Evolutionary conservation across 2,113 vertebrate species (phyloP).

Genomic region (Thunnus thynnus): DNA sequence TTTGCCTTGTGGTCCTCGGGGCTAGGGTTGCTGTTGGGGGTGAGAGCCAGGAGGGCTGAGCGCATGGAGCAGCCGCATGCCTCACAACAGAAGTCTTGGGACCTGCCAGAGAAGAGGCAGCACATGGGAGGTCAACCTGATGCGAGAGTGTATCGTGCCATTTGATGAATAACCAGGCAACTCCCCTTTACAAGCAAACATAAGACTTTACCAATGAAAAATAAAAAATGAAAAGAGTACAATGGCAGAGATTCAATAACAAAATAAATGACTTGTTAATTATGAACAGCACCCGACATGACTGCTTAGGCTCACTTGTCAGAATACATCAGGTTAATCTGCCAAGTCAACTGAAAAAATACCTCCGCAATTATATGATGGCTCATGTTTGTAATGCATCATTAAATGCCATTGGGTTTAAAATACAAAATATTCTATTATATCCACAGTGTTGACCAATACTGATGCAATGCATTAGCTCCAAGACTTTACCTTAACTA

Average conservation of each 20-base stretch:
- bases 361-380: neutral
- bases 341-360: slow-evolving; percentile 1
- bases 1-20: slow-evolving; percentile 91
- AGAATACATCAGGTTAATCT: neutral
- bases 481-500: no score
- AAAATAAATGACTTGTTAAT: neutral
- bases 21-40: slow-evolving; percentile 88
- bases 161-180: no score
- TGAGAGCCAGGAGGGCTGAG: slow-evolving; percentile 89
- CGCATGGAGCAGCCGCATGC: slow-evolving; percentile 91
- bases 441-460: neutral
- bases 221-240: neutral
- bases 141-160: neutral
- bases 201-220: no score
- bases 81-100: slow-evolving; percentile 97
- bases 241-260: neutral
- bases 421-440: neutral
- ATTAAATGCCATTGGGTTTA: neutral
- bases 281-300: neutral
- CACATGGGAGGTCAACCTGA: neutral
- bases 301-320: neutral
- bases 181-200: no score
- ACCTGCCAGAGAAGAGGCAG: slow-evolving; percentile 81
- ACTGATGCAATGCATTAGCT: no score
- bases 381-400: neutral